Evolutionary conservation across 2,797 vertebrate species (phyloP).

Genomic region (Hylomyscus alleni): DNA sequence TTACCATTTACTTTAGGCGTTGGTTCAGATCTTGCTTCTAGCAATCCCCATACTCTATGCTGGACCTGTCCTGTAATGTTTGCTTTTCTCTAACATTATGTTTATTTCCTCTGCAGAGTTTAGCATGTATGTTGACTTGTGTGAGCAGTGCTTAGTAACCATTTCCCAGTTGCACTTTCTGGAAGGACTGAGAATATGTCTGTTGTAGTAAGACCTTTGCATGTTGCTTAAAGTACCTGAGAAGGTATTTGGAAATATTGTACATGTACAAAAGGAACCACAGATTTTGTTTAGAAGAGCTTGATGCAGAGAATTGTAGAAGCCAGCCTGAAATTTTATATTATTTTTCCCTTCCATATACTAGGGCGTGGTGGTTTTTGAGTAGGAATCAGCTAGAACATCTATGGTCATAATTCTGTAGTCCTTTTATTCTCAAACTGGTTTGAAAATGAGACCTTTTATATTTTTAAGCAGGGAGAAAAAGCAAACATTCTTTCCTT

Average conservation of each 20-base stretch:
- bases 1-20: not conserved
- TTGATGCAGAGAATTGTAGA: not conserved
- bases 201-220: conserved; percentile 40
- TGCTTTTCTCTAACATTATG: not conserved
- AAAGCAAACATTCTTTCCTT: conserved; percentile 51
- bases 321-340: conserved; percentile 40
- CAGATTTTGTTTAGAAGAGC: conserved; percentile 56
- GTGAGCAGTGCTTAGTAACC: not conserved
- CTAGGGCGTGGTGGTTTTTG: conserved; percentile 39
- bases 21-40: conserved; percentile 40
- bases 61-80: not conserved
- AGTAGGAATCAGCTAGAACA: not conserved
- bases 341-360: not conserved
- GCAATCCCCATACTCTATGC: not conserved
- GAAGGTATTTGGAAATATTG: not conserved
- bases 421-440: conserved; percentile 41
- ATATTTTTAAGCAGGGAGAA: conserved; percentile 18
- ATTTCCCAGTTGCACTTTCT: not conserved
- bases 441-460: conserved; percentile 30
- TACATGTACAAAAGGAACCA: conserved; percentile 6
- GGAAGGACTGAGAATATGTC: not conserved
- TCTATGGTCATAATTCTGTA: conserved; percentile 37
- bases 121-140: conserved; percentile 45
- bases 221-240: not conserved
- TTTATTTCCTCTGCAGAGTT: conserved; percentile 13